Evolutionary conservation across 2,113 vertebrate genomes (phyloP).

Genomic region (Petaurus breviceps): DNA sequence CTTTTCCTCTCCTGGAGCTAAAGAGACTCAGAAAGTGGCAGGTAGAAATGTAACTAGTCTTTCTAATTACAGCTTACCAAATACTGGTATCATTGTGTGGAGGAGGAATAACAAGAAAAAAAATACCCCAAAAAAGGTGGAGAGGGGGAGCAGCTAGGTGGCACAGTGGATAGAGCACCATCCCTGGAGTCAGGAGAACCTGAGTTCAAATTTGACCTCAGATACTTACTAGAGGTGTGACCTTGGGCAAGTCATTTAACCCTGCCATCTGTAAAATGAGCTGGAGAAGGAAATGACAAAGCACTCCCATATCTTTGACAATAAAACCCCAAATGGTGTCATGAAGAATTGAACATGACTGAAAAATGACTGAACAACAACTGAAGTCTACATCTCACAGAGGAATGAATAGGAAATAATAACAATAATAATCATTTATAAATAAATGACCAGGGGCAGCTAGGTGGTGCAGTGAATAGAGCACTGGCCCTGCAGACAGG

Average conservation of each 20-base stretch:
- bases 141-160: not conserved
- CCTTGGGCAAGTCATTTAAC: not conserved
- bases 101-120: not conserved
- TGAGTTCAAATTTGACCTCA: not conserved
- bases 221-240: not conserved
- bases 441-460: not conserved
- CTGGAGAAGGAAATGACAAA: not conserved
- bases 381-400: not conserved
- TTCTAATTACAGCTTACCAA: not conserved
- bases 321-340: not conserved
- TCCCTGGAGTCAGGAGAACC: not conserved
- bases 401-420: not conserved
- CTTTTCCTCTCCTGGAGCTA: not conserved
- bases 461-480: too few relatives aligned
- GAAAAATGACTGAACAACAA: not conserved
- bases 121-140: too few relatives aligned
- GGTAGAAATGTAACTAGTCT: not conserved
- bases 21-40: not conserved
- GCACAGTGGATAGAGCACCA: not conserved
- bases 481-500: too few relatives aligned
- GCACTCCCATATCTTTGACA: not conserved
- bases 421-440: not conserved
- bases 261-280: not conserved
- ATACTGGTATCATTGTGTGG: not conserved
- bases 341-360: not conserved